Evolutionary conservation across 2,113 vertebrate genomes (phyloP), one percentile per base, ranked within the genome.

Genomic region (Triplophysa rosa): DNA sequence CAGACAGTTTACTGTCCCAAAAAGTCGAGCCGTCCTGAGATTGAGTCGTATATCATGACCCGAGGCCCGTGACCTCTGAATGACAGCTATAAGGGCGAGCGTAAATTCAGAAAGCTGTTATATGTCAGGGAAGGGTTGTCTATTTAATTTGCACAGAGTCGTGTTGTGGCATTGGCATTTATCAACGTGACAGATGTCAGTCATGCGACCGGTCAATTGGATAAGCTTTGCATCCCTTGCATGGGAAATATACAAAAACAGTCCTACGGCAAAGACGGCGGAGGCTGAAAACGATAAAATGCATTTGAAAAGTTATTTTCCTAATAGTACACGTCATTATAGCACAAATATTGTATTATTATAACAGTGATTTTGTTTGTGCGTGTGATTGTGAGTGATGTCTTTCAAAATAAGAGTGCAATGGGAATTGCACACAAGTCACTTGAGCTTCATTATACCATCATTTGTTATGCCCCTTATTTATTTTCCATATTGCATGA

Each of bases 371-470:
- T 72, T 40, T 23, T 8, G 23, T 59, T 52, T 72, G 54, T 58
- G 16, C 8, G 7, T 58, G 5, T 58, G 88, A 87, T 79, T 85
- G 82, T 81, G 84, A 88, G 86, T 87, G 78, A 88, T 81, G 86
- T 88, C 89, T 90, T 90, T 89, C 87, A 87, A 89, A 89, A 88
- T 91, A 89, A 90, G 83, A 90, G 89, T 87, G 37, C 19, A 33
- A 17, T 79, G 40, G 61, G 82, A 71, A 45, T 70, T 42, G 80
- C 79, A 80, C 78, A 83, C 63, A 77, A 80, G 84, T 85, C 86
- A 77, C 88, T 89, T 81, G 21, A 83, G 68, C 33, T 84, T 89
- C 63, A 82, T 89, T 86, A 85, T 82, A 90, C 88, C 87, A 89
- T 89, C 85, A 88, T 89, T 90, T 90, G 86, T 91, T 87, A 83